A percentile compares a stretch with the other conserved stretches of the same genome.
Evolutionary conservation across 1,140 invertebrate species (phyloP).

Genomic region (Drosophila bipectinata): DNA sequence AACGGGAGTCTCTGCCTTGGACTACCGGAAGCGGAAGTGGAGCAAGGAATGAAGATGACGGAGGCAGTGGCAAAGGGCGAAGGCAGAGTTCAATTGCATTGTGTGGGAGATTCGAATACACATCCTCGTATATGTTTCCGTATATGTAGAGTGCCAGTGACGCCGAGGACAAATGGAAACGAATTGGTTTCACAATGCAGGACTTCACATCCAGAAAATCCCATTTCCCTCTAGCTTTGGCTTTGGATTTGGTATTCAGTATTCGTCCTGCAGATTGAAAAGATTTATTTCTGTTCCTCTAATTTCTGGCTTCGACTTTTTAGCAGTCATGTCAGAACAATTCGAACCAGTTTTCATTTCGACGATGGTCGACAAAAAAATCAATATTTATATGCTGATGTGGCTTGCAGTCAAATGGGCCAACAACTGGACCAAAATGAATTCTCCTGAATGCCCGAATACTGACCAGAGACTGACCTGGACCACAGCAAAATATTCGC

Average conservation of each 20-base stretch:
- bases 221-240: constrained; percentile 37
- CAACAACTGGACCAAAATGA: constrained; percentile 55
- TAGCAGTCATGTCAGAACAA: constrained; percentile 22
- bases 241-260: constrained; percentile 27
- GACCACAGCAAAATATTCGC: constrained; percentile 40
- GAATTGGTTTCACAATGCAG: constrained; percentile 72
- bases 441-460: constrained; percentile 17
- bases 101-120: constrained; percentile 2
- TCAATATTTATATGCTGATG: constrained; percentile 67
- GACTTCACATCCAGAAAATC: constrained; percentile 49
- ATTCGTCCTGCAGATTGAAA: constrained; percentile 20
- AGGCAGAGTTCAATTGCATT: constrained; percentile 60
- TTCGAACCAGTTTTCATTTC: constrained; percentile 38
- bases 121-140: neutral
- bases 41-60: neutral
- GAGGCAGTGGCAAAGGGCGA: constrained; percentile 11
- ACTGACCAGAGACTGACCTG: constrained; percentile 11
- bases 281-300: constrained; percentile 36
- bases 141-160: constrained; percentile 42
- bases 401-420: constrained; percentile 63
- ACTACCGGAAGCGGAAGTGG: constrained; percentile 36
- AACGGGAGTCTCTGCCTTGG: neutral
- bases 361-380: constrained; percentile 33
- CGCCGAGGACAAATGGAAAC: constrained; percentile 57
- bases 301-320: constrained; percentile 35